phyloP scores from a whole-genome alignment of 2,797 vertebrate genomes.

The Kryptolebias ocellatus region DNA sequence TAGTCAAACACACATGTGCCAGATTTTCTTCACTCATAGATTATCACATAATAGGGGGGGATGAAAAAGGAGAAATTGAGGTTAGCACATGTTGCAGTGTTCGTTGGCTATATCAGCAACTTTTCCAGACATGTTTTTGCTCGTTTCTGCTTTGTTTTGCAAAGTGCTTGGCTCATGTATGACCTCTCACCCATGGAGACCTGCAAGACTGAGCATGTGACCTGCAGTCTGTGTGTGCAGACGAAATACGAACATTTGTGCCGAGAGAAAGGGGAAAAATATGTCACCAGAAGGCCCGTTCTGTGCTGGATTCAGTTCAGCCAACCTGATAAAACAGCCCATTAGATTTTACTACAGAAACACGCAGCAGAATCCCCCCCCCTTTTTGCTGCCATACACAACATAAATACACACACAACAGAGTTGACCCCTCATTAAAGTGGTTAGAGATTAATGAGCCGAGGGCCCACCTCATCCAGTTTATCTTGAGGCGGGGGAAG shows the following conservation, averaged over 20 bases:
- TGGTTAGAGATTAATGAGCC: constrained; percentile 71
- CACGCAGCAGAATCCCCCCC: constrained; percentile 1
- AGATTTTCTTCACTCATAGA: constrained; percentile 11
- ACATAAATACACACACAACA: constrained; percentile 3
- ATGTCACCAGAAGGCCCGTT: neutral
- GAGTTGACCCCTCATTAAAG: constrained; percentile 63
- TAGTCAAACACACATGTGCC: constrained; percentile 16
- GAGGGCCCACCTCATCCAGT: constrained; percentile 67
- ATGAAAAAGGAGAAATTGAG: neutral
- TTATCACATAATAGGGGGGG: neutral
- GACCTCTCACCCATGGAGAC: constrained; percentile 5
- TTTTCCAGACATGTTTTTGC: constrained; percentile 25
- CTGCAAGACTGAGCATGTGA: constrained; percentile 38
- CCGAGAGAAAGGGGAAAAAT: constrained; percentile 24
- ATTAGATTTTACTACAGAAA: constrained; percentile 1
- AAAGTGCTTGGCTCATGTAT: constrained; percentile 4
- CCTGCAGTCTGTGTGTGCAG: constrained; percentile 9
- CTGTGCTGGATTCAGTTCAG: neutral
- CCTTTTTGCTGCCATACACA: constrained; percentile 1
- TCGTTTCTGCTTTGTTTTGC: constrained; percentile 42
- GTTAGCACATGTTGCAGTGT: neutral
- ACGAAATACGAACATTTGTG: constrained; percentile 39
- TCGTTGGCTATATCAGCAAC: neutral
- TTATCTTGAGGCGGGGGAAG: constrained; percentile 42
- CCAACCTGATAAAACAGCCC: neutral